phyloP scores from a whole-genome alignment of 2,113 vertebrate genomes.

The Laticauda colubrina region DNA sequence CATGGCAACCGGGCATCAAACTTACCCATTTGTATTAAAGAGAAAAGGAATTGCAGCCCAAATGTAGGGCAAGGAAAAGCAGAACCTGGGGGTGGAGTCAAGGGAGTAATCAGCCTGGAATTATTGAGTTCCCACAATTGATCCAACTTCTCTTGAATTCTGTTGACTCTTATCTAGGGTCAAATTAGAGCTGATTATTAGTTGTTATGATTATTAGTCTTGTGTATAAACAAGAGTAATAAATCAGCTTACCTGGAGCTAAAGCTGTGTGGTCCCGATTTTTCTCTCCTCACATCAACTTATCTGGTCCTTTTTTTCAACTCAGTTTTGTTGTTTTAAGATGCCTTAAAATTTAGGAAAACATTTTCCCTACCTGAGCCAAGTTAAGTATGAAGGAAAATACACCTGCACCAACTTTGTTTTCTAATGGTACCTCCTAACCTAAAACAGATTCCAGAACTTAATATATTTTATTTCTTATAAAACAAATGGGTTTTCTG shows the following conservation, averaged over 20 bases:
- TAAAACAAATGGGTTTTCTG: background rate
- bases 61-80: background rate
- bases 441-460: background rate
- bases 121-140: background rate
- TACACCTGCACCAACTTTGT: background rate
- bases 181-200: background rate
- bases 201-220: background rate
- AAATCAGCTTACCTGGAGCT: background rate
- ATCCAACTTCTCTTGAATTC: background rate
- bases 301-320: background rate
- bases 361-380: background rate
- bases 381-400: background rate
- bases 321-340: background rate
- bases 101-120: background rate
- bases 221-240: background rate
- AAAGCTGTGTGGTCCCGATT: background rate
- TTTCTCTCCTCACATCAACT: background rate
- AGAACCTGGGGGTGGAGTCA: background rate
- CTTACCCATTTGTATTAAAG: background rate
- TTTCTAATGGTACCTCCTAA: background rate
- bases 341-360: background rate
- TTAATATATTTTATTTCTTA: background rate
- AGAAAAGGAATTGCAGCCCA: background rate
- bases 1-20: no score
- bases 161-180: background rate